Evolutionary conservation across 2,888 invertebrate genomes (phyloP), one percentile per base, ranked within the genome.

Genomic region (Hofmannophila pseudospretella): DNA sequence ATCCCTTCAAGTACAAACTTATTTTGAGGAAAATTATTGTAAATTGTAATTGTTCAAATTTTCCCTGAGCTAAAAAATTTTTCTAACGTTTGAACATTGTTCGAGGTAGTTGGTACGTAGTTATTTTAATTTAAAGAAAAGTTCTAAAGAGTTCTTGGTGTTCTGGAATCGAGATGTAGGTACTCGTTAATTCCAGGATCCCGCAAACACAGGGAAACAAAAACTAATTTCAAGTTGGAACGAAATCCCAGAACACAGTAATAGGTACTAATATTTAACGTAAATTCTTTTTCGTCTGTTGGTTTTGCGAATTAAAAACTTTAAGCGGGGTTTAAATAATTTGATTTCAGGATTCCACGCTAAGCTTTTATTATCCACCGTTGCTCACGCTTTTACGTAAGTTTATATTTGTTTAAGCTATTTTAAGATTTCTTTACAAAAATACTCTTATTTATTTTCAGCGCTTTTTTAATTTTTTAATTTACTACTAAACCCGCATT

Each of bases 151-250:
- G 23, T 22, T 32, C 13, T 23, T 12, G 12, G 22, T 23, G 23
- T n/a, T 23, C 23, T 32, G 23, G 7, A 32, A 23, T 32, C 32
- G 23, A 22, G 22, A 23, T 32, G 29, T 30, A 23, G 23, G 29
- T 30, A 30, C 13, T 32, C 32, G 23, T 32, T 23, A 32, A 32
- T 23, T 32, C 23, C 32, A 31, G 31, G 2, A 31, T 31, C 20
- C 19, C 31, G 22, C 11, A 22, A 20, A 9, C 33, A 23, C 13
- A 25, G 19, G n/a, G 25, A 27, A 40, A 40, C 39, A 40, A 36
- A 40, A 40, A 36, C 36, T 33, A 40, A 40, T 40, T 36, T 36
- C 33, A 33, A 40, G 29, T 33, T 40, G 32, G 20, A 26, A 34
- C 27, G 9, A 34, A 19, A 25, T 13, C 19, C 10, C 11, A 19